These are phyloP conservation scores for Flabesymbios commensalis DNA, from an alignment of 2,888 invertebrate species.

Conservation along the genomic window DNA sequence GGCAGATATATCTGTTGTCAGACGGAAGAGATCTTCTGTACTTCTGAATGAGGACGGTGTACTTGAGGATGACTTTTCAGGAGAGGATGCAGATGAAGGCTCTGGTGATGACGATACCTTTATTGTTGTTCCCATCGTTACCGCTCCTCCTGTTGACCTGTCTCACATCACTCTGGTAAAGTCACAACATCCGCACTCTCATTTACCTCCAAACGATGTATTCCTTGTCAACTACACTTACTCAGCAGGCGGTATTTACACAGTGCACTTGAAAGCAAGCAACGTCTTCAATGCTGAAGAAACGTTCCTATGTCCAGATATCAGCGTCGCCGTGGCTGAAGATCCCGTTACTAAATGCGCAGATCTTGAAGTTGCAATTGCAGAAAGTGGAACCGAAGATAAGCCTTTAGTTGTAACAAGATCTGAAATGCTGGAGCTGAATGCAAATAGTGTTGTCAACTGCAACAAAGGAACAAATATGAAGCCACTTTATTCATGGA, in stretches of 20 bases:
- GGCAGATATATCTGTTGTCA: neutral
- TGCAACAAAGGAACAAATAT: slow-evolving; percentile 5
- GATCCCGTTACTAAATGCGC: slow-evolving; percentile 3
- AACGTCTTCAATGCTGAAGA: slow-evolving; percentile 45
- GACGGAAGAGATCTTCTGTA: neutral
- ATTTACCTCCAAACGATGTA: slow-evolving; percentile 1
- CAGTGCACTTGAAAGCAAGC: slow-evolving; percentile 39
- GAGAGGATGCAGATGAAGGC: neutral
- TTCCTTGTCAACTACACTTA: slow-evolving; percentile 20
- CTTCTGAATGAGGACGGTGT: too few relatives aligned
- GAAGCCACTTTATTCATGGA: slow-evolving; percentile 18
- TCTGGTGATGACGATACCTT: neutral
- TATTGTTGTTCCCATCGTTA: neutral
- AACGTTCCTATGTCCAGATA: slow-evolving; percentile 46
- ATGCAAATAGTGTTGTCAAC: neutral
- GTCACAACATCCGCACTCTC: neutral
- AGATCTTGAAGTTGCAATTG: slow-evolving; percentile 5
- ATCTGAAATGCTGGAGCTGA: slow-evolving; percentile 16
- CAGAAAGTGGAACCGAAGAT: slow-evolving; percentile 8
- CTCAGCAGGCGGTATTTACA: slow-evolving; percentile 37
- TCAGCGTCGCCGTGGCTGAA: slow-evolving; percentile 36
- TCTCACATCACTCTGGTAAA: too few relatives aligned
- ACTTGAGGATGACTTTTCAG: too few relatives aligned
- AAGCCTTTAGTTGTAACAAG: slow-evolving; percentile 11
- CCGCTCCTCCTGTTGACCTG: neutral